Evolutionary conservation across 2,797 vertebrate genomes (phyloP).

Genomic region (Semaprochilodus insignis): DNA sequence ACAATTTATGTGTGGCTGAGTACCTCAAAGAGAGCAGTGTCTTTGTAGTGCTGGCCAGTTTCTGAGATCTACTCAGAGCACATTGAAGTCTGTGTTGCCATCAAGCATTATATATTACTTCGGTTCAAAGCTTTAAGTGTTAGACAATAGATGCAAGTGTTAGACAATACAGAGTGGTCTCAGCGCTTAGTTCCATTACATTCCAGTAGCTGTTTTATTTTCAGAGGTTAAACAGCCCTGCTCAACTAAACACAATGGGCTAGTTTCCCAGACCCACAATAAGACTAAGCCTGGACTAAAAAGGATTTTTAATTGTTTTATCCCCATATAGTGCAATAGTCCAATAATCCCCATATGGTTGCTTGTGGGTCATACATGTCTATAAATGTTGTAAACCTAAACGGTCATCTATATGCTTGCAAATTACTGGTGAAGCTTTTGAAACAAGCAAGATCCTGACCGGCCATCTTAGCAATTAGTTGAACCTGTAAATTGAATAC

Average conservation of each 20-base stretch:
- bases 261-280: background rate
- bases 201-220: background rate
- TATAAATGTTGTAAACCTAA: no score
- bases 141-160: background rate
- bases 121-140: background rate
- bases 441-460: background rate
- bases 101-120: background rate
- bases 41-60: background rate
- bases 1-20: slow-evolving; percentile 32
- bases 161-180: background rate
- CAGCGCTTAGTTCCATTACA: background rate
- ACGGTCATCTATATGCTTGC: no score
- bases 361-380: no score
- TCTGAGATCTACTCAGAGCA: background rate
- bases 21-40: slow-evolving; percentile 30
- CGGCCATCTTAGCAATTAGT: background rate
- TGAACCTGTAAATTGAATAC: background rate
- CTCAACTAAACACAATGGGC: background rate
- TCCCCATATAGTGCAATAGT: no score
- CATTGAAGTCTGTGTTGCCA: background rate
- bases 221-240: background rate
- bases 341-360: no score
- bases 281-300: no score
- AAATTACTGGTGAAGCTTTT: background rate
- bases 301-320: no score